These are phyloP conservation scores for Brachyhypopomus occidentalis DNA, from an alignment of 2,113 vertebrate genomes.

Conservation along the genomic window DNA sequence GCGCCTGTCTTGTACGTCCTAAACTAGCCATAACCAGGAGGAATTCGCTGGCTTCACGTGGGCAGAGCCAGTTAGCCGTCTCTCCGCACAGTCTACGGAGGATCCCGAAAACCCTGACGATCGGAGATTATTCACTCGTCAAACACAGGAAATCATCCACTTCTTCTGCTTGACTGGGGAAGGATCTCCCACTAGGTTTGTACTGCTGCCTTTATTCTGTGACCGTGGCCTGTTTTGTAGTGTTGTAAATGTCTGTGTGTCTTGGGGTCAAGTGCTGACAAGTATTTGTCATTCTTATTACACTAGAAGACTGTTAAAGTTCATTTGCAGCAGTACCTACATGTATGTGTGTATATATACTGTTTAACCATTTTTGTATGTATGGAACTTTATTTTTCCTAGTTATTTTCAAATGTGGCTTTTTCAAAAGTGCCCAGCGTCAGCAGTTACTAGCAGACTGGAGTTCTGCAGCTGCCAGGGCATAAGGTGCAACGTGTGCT, in stretches of 20 bases:
- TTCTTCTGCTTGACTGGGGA: background rate
- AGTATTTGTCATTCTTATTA: background rate
- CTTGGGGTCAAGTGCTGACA: background rate
- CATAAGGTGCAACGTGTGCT: too few relatives aligned
- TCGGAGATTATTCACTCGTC: conserved; percentile 42
- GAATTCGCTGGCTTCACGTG: conserved; percentile 44
- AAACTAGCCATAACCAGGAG: conserved; percentile 64
- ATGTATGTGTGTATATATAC: background rate
- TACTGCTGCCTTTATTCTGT: background rate
- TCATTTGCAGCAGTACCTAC: too few relatives aligned
- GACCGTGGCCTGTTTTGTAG: background rate
- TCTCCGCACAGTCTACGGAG: conserved; percentile 36
- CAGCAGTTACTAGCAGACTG: background rate
- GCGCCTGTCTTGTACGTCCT: conserved; percentile 45
- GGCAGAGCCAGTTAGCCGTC: conserved; percentile 19
- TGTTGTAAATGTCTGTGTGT: background rate
- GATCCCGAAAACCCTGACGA: background rate
- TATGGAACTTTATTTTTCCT: background rate
- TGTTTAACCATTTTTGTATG: background rate
- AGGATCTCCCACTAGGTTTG: conserved; percentile 20
- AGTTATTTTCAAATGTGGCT: background rate
- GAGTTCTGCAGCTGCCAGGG: too few relatives aligned
- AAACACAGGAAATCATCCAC: background rate
- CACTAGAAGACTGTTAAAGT: background rate
- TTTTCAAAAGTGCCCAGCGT: background rate